Base-by-base conservation (phyloP, 2,797 vertebrate genomes). In the Macropodus opercularis region DNA sequence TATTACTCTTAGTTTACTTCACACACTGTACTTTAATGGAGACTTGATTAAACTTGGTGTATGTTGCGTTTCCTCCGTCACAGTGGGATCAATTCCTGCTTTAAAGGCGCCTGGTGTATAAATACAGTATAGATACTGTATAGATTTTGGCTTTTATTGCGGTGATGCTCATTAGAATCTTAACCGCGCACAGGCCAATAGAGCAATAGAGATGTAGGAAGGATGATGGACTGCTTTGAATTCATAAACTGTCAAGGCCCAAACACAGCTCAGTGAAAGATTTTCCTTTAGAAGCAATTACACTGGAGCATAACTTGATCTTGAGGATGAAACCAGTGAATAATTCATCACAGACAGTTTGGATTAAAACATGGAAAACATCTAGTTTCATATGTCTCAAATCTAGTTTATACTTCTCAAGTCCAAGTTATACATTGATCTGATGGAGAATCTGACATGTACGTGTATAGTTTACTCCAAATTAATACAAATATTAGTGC, bases 231-330 rank as follows among this genome's bases (percentile, higher is more conserved):
- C 51, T 72, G 46, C 35, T 77, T 64, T 72, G 54, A 76, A 66
- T 78, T 61, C 62, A 74, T 49, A 64, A 67, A 81, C 26, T 69
- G 51, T 63, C 63, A 70, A 62, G 49, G 27, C 43, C 32, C 8
- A 32, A 63, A 58, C 62, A 54, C 56, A 36, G 35, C 62, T 77
- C 46, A 26, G 38, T 42, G 57, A 69, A 64, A 46, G 32, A 31
- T 50, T 66, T 59, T 50, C 36, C 23, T 68, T 66, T 55, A 41
- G 29, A 66, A 43, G 56, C 48, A 82, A 77, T 73, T 69, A 68
- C 62, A 71, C 60, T 61, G 77, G 63, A 60, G 59, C 44, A 65
- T 62, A 78, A 68, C 53, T 77, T 60, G 49, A 66, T 72, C 52
- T 65, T 63, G 60, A 64, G 31, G 31, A 63, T 9, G 38, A 44